These are phyloP conservation scores for Heptranchias perlo DNA, from an alignment of 2,113 vertebrate genomes.

Conservation along the genomic window DNA sequence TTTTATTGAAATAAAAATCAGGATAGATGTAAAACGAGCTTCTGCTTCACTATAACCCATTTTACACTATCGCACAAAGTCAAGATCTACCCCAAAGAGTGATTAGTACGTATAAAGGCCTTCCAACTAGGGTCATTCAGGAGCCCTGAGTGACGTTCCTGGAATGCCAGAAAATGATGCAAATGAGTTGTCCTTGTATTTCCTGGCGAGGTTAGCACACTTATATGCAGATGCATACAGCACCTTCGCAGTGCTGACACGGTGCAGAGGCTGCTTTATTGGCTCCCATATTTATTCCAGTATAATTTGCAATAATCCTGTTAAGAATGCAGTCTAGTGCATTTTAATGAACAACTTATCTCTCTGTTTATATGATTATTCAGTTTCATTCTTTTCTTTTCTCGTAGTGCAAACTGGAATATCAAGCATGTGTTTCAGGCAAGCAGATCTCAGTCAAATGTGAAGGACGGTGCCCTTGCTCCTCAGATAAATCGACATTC, in stretches of 20 bases:
- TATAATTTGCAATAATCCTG: background rate
- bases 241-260: background rate
- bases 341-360: background rate
- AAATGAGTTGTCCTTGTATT: background rate
- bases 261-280: background rate
- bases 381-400: constrained; percentile 43
- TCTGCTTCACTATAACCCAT: background rate
- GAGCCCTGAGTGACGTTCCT: background rate
- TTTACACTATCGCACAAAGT: background rate
- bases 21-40: background rate
- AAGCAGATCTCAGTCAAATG: constrained; percentile 86
- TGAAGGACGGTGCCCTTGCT: constrained; percentile 81
- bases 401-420: constrained; percentile 89
- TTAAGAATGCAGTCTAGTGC: background rate
- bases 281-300: background rate
- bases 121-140: background rate
- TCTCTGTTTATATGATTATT: background rate
- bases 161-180: background rate
- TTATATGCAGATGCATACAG: background rate
- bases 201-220: too few species aligned
- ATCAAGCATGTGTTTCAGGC: constrained; percentile 83
- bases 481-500: constrained; percentile 57
- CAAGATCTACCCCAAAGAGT: background rate
- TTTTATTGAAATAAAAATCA: background rate
- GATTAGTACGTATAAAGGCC: too few species aligned